Conservation (phyloP, 53 echinoderm and acorn worm species). For the Holothuria scabra region DNA sequence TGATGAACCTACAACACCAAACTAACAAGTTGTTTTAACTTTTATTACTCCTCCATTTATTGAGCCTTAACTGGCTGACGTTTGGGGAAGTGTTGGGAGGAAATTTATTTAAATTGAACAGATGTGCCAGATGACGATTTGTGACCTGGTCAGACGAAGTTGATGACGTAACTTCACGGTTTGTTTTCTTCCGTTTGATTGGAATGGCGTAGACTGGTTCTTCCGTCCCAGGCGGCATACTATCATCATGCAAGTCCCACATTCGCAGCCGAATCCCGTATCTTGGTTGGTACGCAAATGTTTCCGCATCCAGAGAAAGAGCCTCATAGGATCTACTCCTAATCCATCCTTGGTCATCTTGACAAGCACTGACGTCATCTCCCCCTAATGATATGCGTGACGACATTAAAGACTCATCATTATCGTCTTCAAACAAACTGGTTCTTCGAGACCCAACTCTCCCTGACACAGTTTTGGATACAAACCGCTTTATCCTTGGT, state of each 20-base stretch:
- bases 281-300: neutral
- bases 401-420: neutral
- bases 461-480: neutral
- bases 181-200: neutral
- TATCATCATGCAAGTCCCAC: neutral
- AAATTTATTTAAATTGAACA: neutral
- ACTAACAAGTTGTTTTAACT: neutral
- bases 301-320: neutral
- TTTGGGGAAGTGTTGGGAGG: slow-evolving; percentile 16
- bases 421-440: slow-evolving; percentile 1
- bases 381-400: neutral
- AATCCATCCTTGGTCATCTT: neutral
- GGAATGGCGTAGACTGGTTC: slow-evolving; percentile 14
- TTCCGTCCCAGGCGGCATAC: neutral
- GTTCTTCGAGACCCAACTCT: neutral
- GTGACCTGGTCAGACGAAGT: neutral
- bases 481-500: neutral
- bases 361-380: neutral
- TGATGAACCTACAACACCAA: too few species aligned
- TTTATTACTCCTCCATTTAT: slow-evolving; percentile 1
- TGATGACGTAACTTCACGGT: neutral
- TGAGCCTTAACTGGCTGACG: neutral
- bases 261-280: neutral
- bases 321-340: slow-evolving; percentile 9
- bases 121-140: neutral